Evolutionary conservation across 1,140 invertebrate genomes (phyloP), one percentile per base, ranked within the genome.

Genomic region (Drosophila ercepeae): DNA sequence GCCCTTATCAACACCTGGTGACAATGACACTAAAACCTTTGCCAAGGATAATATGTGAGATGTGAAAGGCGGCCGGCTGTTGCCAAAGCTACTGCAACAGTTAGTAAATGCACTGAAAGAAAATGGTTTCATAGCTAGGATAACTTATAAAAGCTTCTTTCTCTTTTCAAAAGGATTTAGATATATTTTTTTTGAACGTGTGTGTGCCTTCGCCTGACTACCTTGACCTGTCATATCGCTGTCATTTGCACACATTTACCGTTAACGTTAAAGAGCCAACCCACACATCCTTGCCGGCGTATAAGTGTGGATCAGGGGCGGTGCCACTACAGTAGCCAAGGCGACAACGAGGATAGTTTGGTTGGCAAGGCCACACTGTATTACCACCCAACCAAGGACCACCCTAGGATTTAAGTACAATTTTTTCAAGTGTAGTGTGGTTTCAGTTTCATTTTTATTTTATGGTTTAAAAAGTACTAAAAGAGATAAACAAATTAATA

Each of bases 11-110:
- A 74, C 81, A 84, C 81, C 79, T 84, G 79, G 76, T 79, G 78
- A 83, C 78, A 82, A 55, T 83, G 78, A 82, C 78, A 82, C 69
- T 83, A 82, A 82, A 82, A 82, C 78, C 78, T 78, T 74, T 82
- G 32, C 39, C 74, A 64, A 53, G 73, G 58, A 73, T 69, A 69
- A 65, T 58, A 57, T 53, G 59, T 61, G 32, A 42, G 19, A 39
- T 36, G 41, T 49, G 44, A 29, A 49, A 42, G 34, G 6, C 29
- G 36, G 29, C 49, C 49, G 74, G 48, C 39, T 61, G 64, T 14
- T 74, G 58, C 53, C 55, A 60, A 39, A 64, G 42, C 16, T 25
- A 39, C 42, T 39, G 19, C 55, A 36, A 64, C 54, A 46, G 54
- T 36, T 46, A 19, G n/a, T n/a, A 18, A 2, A n/a, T 36, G 3